These are phyloP conservation scores for Trachurus trachurus DNA, from an alignment of 2,797 vertebrate species.

Conservation along the genomic window DNA sequence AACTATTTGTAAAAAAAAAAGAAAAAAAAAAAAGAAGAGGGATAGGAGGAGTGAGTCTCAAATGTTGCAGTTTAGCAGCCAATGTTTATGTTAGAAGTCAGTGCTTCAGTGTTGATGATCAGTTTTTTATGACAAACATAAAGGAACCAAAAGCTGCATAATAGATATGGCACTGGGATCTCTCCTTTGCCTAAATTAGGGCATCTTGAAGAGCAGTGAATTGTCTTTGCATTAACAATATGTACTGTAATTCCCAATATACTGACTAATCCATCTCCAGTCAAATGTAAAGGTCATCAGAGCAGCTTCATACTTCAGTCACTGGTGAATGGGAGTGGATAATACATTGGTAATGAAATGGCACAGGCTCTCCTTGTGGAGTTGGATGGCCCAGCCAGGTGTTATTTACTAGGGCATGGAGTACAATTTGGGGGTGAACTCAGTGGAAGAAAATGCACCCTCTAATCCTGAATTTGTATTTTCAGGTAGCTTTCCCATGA, in stretches of 20 bases:
- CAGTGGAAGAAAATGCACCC: background rate
- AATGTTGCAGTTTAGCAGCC: background rate
- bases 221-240: background rate
- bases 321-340: background rate
- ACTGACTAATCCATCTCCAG: background rate
- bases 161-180: background rate
- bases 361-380: background rate
- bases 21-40: background rate
- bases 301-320: background rate
- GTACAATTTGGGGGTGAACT: background rate
- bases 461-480: constrained; percentile 25
- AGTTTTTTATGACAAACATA: background rate
- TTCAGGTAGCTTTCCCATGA: background rate
- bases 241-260: background rate
- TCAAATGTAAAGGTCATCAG: background rate
- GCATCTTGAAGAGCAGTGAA: background rate
- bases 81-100: background rate
- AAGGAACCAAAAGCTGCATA: background rate
- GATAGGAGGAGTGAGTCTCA: background rate
- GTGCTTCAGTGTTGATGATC: background rate
- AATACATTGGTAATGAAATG: background rate
- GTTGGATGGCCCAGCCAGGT: background rate
- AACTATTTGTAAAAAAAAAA: background rate
- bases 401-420: background rate
- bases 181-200: background rate